Base-by-base conservation (phyloP, 2,113 vertebrate genomes). In the Oryzias celebensis region DNA sequence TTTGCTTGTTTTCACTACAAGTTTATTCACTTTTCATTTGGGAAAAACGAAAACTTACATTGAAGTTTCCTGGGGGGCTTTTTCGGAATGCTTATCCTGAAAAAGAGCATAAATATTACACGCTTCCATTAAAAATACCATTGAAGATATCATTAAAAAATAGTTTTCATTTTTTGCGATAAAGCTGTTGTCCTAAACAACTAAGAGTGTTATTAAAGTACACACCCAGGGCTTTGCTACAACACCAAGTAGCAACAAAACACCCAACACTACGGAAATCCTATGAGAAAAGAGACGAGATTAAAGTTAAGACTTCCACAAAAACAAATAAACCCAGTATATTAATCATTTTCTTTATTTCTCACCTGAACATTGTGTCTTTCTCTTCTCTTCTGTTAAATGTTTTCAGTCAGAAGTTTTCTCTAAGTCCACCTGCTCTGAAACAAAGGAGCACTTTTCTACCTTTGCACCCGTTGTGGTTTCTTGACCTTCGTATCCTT, bases 291-390 rank as follows among this genome's bases (percentile, higher is more conserved):
- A 67, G 17, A 57, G 2, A 52, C 8, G 7, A 13, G 4, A 46
- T 79, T 57, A 58, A 65, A 17, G 22, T 53, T 5, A 13, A 52
- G 13, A 56, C 49, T 45, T 60, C 5, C 22, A 15, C 47, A 20
- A n/a, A 48, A 48, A 20, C 14, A 48, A 20, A 10, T 7, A 48
- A 48, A 18, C 7, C 17, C n/a, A 48, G 20, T 3, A 18, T 48
- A n/a, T 18, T 48, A 20, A 48, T 10, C 3, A 12, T 48, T 7
- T 48, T 47, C 16, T 18, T 46, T 47, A n/a, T 8, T 45, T 26
- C 88, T 81, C 80, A 93, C 91, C 89, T 88, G 59, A 87, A 71
- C 91, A 92, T 92, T 44, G 15, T 78, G 62, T 50, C 8, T 10
- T 8, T 36, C 36, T 36, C 22, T 75, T 49, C 60, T 61, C 56